A percentile compares a stretch with the other conserved stretches of the same genome.
These are phyloP conservation scores for Tachycineta bicolor DNA, from an alignment of 2,113 vertebrate genomes.

Conservation along the genomic window DNA sequence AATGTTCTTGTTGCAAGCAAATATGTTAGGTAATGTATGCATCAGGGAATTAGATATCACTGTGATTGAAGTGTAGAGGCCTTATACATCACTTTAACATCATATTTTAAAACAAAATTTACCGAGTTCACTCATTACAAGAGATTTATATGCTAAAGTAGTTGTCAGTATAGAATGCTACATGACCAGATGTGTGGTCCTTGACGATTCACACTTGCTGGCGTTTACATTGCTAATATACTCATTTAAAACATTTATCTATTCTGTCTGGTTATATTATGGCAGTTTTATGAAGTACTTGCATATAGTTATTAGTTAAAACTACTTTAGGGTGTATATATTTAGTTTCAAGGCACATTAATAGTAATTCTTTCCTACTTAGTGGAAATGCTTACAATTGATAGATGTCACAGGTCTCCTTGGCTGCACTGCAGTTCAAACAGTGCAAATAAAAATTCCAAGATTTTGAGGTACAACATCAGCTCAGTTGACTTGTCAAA, in stretches of 20 bases:
- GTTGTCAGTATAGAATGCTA: background rate
- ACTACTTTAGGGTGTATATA: background rate
- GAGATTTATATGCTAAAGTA: background rate
- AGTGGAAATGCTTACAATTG: background rate
- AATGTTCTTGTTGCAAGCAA: background rate
- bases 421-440: background rate
- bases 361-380: background rate
- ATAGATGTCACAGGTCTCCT: background rate
- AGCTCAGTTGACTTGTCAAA: background rate
- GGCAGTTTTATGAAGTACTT: background rate
- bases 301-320: background rate
- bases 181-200: background rate
- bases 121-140: background rate
- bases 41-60: background rate
- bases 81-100: too few relatives aligned
- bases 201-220: background rate
- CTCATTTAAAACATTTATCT: background rate
- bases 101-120: background rate
- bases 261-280: background rate
- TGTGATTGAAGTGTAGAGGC: background rate
- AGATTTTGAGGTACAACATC: background rate
- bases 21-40: background rate
- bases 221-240: background rate
- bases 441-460: background rate
- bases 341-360: background rate